A percentile compares a stretch with the other conserved stretches of the same genome.
phyloP scores from a whole-genome alignment of 2,888 invertebrate species.

The Heliconius ismenius region DNA sequence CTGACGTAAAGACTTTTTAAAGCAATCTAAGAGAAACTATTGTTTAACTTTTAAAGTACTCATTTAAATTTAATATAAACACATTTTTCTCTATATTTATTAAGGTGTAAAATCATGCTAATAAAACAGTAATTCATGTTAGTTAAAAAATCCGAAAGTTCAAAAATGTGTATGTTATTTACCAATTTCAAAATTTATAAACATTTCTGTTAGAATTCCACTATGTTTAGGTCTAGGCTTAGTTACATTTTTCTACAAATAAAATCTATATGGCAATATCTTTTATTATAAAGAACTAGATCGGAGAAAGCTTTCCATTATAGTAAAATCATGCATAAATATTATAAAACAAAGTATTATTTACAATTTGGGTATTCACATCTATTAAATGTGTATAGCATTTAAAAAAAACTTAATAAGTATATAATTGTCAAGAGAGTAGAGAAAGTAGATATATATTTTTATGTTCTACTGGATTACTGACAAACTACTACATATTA shows the following conservation, averaged over 20 bases:
- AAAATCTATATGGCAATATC: conserved; percentile 23
- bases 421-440: conserved; percentile 40
- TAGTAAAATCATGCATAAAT: conserved; percentile 38
- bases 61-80: conserved; percentile 1
- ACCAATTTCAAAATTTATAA: conserved; percentile 29
- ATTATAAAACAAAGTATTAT: conserved; percentile 18
- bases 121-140: conserved; percentile 39
- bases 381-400: conserved; percentile 15
- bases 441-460: neutral
- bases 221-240: conserved; percentile 32
- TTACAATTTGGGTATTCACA: conserved; percentile 19
- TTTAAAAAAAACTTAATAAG: conserved; percentile 19
- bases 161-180: conserved; percentile 29
- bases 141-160: conserved; percentile 38
- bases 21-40: conserved; percentile 20
- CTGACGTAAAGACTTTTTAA: neutral
- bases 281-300: conserved; percentile 19
- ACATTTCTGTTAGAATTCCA: conserved; percentile 19
- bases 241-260: conserved; percentile 30
- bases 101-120: conserved; percentile 42
- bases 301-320: conserved; percentile 33
- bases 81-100: conserved; percentile 16
- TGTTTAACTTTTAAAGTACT: no score
- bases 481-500: neutral
- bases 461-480: neutral